Evolutionary conservation across 2,888 invertebrate genomes (phyloP).

Genomic region (Chaitophorus viminalis): DNA sequence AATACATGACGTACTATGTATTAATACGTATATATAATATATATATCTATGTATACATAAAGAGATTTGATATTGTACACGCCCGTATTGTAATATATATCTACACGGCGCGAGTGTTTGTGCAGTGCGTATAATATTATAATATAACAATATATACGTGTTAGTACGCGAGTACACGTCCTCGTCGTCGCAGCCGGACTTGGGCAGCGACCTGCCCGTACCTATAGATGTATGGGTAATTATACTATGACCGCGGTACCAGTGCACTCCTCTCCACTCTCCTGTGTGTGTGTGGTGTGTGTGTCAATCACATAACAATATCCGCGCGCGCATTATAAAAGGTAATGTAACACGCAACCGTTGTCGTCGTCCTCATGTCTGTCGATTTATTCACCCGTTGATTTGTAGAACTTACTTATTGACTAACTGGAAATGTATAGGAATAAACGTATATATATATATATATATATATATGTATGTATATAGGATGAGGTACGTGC

Average conservation of each 20-base stretch:
- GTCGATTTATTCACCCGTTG: constrained; percentile 52
- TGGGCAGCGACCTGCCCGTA: not conserved
- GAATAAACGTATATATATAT: not conserved
- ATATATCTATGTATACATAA: not conserved
- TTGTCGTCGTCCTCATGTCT: constrained; percentile 58
- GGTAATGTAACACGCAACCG: constrained; percentile 43
- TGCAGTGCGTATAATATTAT: too few species aligned
- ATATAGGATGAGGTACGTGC: not conserved
- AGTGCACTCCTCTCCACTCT: too few species aligned
- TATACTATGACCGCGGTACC: too few species aligned
- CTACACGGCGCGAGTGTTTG: not conserved
- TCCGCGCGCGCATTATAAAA: constrained; percentile 46
- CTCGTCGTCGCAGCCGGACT: not conserved
- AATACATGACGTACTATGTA: not conserved
- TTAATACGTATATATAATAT: not conserved
- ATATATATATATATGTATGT: too few species aligned
- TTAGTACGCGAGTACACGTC: not conserved
- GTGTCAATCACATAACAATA: constrained; percentile 42
- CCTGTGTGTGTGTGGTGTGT: too few species aligned
- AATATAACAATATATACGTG: too few species aligned
- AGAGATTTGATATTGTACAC: not conserved
- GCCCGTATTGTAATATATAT: too few species aligned
- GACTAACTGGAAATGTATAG: constrained; percentile 17
- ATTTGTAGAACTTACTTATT: constrained; percentile 51
- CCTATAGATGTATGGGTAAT: too few species aligned